Evolutionary conservation across 2,113 vertebrate genomes (phyloP).

Genomic region (Amblyornis subalaris): DNA sequence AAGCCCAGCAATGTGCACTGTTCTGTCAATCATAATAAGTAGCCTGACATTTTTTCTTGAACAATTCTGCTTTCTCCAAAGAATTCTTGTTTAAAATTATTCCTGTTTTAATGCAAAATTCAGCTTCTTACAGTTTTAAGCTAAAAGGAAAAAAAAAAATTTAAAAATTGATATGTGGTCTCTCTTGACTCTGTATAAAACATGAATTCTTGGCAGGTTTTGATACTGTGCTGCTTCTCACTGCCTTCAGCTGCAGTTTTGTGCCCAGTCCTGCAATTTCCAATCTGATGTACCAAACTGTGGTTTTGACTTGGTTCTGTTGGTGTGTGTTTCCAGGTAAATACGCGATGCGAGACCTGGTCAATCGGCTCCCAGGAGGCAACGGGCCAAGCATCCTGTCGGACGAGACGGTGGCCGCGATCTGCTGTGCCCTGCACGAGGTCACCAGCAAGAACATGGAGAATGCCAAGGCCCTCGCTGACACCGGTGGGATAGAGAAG

Average conservation of each 20-base stretch:
- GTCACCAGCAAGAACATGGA: constrained; percentile 99
- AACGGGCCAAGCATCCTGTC: constrained; percentile 82
- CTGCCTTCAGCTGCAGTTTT: not conserved
- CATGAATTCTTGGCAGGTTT: not conserved
- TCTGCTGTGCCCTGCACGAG: constrained; percentile 96
- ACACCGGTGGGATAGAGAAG: constrained; percentile 94
- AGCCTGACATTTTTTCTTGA: not conserved
- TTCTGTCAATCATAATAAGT: not conserved
- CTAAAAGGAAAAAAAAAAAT: not conserved
- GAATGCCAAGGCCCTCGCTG: constrained; percentile 94
- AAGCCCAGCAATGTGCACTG: not conserved
- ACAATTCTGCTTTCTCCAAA: not conserved
- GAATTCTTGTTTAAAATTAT: not conserved
- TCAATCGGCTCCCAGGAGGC: constrained; percentile 91
- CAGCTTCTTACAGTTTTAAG: not conserved
- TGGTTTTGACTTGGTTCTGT: not conserved
- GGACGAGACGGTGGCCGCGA: constrained; percentile 90
- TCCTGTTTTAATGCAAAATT: not conserved
- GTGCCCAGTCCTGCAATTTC: not conserved
- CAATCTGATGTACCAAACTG: not conserved
- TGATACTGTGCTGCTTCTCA: not conserved
- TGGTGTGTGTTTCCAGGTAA: constrained; percentile 77
- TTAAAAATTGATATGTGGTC: not conserved
- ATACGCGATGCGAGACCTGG: constrained; percentile 95
- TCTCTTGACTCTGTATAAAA: not conserved